Percentiles rank a stretch among this genome's conserved stretches.
Evolutionary conservation across 53 echinoderm and acorn worm species (phyloP).

Genomic region (Astropecten irregularis): DNA sequence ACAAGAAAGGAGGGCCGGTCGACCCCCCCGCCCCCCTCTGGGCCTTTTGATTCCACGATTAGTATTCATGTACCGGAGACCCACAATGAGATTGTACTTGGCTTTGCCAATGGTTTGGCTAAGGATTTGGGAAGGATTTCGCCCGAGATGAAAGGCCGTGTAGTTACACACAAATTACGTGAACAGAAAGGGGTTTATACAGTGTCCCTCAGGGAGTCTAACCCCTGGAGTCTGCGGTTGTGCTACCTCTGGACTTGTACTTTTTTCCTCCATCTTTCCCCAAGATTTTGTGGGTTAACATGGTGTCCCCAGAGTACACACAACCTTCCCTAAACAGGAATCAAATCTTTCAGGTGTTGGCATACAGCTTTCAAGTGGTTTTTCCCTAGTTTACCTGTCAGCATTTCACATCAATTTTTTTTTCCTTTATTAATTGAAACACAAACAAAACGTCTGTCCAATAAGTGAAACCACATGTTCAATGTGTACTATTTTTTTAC

Average conservation of each 20-base stretch:
- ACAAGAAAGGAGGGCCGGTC: neutral
- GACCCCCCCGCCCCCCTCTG: neutral
- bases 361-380: too few relatives aligned
- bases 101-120: conserved; percentile 46
- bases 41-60: neutral
- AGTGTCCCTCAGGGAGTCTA: neutral
- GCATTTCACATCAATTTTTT: too few relatives aligned
- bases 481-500: too few relatives aligned
- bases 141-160: conserved; percentile 6
- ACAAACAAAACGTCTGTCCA: too few relatives aligned
- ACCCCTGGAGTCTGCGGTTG: neutral
- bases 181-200: conserved; percentile 33
- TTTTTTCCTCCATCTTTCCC: too few relatives aligned
- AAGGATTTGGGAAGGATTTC: conserved; percentile 38
- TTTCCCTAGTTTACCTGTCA: too few relatives aligned
- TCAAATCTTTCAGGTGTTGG: neutral
- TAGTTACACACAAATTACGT: conserved; percentile 47
- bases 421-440: too few relatives aligned
- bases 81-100: conserved; percentile 47
- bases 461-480: too few relatives aligned
- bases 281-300: conserved; percentile 8
- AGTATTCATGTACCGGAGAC: conserved; percentile 48
- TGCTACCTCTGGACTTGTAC: neutral
- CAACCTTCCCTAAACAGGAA: neutral
- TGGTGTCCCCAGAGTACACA: conserved; percentile 6